Conservation (phyloP, 2,797 vertebrate species). For the Brachymystax lenok region DNA sequence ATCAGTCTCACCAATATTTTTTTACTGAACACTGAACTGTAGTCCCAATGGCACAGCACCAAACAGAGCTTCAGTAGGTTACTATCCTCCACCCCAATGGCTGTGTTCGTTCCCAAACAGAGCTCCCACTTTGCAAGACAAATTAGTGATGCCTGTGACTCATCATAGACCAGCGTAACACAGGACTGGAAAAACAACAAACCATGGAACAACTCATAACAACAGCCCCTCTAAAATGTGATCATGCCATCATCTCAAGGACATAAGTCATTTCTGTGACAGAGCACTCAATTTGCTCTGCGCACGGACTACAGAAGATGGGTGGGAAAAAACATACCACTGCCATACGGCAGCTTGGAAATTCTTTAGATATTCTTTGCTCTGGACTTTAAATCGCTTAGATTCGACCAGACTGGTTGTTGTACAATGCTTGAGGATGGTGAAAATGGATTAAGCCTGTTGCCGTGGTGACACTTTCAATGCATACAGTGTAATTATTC, state of each 20-base stretch:
- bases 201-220: neutral
- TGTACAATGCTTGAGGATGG: conserved; percentile 45
- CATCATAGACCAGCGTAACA: neutral
- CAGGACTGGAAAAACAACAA: neutral
- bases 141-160: neutral
- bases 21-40: neutral
- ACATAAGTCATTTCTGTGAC: neutral
- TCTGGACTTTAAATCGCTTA: neutral
- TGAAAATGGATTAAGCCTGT: conserved; percentile 52
- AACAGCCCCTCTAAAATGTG: neutral
- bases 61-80: neutral
- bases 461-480: conserved; percentile 62
- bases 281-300: neutral
- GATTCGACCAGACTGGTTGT: conserved; percentile 27
- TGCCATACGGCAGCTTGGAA: neutral
- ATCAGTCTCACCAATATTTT: too few species aligned
- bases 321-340: neutral
- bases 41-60: neutral
- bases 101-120: neutral
- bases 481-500: conserved; percentile 59
- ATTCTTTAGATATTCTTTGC: neutral
- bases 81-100: neutral
- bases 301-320: neutral
- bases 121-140: neutral
- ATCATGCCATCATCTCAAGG: neutral